These are phyloP conservation scores for Sminthopsis crassicaudata DNA, from an alignment of 2,113 vertebrate genomes.

Conservation along the genomic window DNA sequence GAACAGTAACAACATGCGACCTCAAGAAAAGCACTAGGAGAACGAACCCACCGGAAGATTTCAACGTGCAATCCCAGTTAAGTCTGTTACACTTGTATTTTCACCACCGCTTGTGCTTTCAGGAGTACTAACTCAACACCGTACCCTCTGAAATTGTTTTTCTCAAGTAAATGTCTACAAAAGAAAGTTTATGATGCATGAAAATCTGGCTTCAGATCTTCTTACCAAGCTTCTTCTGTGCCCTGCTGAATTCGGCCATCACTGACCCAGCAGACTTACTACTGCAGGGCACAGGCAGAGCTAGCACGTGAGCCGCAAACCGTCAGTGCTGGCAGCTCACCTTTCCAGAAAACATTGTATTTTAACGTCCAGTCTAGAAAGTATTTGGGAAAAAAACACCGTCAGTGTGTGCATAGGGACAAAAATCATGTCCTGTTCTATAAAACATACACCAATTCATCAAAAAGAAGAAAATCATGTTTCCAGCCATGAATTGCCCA, in stretches of 20 bases:
- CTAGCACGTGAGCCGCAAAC: background rate
- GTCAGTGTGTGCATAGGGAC: background rate
- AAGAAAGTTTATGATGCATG: conserved; percentile 18
- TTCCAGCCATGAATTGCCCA: background rate
- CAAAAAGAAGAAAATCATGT: background rate
- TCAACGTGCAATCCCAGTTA: background rate
- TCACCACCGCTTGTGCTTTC: background rate
- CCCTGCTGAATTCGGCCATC: background rate
- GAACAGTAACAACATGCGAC: background rate
- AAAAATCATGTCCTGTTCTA: background rate
- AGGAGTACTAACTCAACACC: background rate
- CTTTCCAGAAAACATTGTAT: background rate
- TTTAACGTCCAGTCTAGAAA: background rate
- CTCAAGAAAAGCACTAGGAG: background rate
- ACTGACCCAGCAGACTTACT: background rate
- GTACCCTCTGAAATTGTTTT: background rate
- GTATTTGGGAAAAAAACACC: background rate
- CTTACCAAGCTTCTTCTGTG: background rate
- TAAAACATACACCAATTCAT: background rate
- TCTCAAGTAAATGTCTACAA: background rate
- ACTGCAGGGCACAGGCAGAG: background rate
- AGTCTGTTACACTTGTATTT: background rate
- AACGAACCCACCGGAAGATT: background rate
- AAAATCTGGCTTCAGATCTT: background rate
- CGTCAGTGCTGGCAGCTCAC: background rate